A percentile compares a stretch with the other conserved stretches of the same genome.
Conservation (phyloP, 2,797 vertebrate species). For the Pipistrellus kuhlii region DNA sequence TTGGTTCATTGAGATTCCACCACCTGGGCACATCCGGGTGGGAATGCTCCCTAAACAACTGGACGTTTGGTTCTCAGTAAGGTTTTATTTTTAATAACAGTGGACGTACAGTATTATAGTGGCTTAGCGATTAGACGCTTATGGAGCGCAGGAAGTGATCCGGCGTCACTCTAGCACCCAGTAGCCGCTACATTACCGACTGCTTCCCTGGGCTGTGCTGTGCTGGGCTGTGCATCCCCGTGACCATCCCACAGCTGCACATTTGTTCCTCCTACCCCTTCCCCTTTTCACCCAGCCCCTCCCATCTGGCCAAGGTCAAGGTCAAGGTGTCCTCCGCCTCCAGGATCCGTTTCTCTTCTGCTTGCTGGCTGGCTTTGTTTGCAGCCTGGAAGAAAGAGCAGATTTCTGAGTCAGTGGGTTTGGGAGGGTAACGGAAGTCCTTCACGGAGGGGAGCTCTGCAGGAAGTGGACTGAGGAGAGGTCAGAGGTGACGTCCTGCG, state of each 20-base stretch:
- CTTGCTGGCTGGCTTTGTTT: not conserved
- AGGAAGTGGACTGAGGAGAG: accelerated
- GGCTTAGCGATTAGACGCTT: not conserved
- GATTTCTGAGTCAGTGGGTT: not conserved
- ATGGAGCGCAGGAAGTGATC: accelerated
- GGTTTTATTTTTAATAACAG: not conserved
- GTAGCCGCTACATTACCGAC: not conserved
- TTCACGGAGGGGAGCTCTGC: accelerated
- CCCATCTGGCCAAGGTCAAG: not conserved
- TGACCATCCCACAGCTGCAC: not conserved
- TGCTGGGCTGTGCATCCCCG: not conserved
- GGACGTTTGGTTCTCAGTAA: not conserved
- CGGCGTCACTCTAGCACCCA: not conserved
- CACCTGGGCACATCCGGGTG: not conserved
- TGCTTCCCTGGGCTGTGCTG: not conserved
- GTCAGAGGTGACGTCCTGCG: not conserved
- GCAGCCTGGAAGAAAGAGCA: not conserved
- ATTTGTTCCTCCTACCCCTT: not conserved
- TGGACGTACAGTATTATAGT: accelerated
- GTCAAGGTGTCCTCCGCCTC: not conserved
- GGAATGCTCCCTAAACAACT: not conserved
- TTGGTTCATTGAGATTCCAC: not conserved
- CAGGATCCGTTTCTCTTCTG: not conserved
- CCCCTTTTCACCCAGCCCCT: too few relatives aligned
- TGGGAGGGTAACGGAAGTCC: not conserved